Base-by-base conservation (phyloP, 2,888 invertebrate species). In the Drosophila histrio region DNA sequence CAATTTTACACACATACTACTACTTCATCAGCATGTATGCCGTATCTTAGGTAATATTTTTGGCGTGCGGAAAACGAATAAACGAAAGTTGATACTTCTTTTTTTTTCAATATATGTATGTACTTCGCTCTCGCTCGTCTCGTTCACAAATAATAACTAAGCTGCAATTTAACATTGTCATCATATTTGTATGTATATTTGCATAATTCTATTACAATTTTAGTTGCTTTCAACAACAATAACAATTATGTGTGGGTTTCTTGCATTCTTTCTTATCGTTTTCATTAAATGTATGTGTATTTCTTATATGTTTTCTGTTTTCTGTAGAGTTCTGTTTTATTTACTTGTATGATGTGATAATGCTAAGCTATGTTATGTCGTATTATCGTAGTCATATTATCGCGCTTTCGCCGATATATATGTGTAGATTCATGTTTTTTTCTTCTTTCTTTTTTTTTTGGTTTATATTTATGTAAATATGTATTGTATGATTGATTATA, bases 121-220 rank as follows among this genome's bases (percentile, higher is more conserved):
- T 9, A 38, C 19, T 38, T 38, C 39, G 30, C 32, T 49, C 19
- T 73, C 43, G 26, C n/a, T n/a, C 24, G 15, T 38, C 54, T 53
- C 38, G 49, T 47, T 56, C 72, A 54, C 53, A 65, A 87, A 67
- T 78, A 72, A 81, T 72, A 85, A 85, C 79, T 72, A 82, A 82
- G 86, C 88, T 85, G 86, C 77, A 77, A 82, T 83, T 79, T 80
- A 83, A 83, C 83, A 86, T 83, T 79, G 65, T 77, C 76, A 62
- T 79, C 79, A 78, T 77, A 68, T 57, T 74, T 80, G 63, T 81
- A 81, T 86, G 84, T 83, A 88, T 88, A 84, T 84, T 84, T 88
- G 85, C 85, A 84, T 88, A 81, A 88, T 87, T 87, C 88, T 84
- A 84, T 84, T 84, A 84, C 89, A 84, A 78, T 84, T 84, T 88